Evolutionary conservation across 2,113 vertebrate genomes (phyloP).

Genomic region (Fulica atra): DNA sequence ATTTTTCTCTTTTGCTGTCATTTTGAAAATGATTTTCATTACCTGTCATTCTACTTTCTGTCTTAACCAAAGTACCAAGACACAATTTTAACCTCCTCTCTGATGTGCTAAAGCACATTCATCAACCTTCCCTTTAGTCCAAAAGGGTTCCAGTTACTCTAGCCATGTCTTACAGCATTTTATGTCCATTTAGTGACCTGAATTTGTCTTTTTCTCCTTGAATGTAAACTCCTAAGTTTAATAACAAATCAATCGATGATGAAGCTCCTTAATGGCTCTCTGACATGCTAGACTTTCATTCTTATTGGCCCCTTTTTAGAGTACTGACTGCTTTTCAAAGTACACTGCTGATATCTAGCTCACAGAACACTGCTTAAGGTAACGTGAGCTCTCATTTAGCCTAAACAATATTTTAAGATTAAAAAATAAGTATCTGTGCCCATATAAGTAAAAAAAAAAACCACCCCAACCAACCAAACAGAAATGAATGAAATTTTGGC

Average conservation of each 20-base stretch:
- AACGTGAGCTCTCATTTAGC: background rate
- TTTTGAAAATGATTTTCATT: background rate
- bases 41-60: background rate
- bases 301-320: background rate
- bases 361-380: background rate
- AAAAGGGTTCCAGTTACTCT: background rate
- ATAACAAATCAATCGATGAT: background rate
- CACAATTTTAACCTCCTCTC: background rate
- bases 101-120: background rate
- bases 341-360: background rate
- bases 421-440: background rate
- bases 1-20: background rate
- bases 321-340: background rate
- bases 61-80: background rate
- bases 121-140: background rate
- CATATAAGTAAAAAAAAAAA: background rate
- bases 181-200: background rate
- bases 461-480: background rate
- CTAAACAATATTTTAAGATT: background rate
- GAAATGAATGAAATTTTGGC: background rate
- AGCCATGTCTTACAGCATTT: background rate
- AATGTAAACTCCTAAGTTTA: background rate
- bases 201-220: background rate
- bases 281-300: background rate
- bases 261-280: background rate